Evolutionary conservation across 2,888 invertebrate genomes (phyloP).

Genomic region (Agriopis marginaria): DNA sequence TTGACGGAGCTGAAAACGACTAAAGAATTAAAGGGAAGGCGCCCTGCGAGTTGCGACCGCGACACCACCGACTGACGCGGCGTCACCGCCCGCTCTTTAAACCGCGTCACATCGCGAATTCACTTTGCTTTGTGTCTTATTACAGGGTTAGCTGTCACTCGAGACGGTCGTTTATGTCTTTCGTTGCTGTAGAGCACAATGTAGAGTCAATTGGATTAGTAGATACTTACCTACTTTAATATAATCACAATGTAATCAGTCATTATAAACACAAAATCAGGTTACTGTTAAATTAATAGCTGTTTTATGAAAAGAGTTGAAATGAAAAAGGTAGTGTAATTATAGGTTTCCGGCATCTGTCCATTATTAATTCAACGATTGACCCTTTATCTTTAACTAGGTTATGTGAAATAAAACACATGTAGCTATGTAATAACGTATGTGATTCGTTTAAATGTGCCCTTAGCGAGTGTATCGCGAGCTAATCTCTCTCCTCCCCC

Average conservation of each 20-base stretch:
- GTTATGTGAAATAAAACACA: slow-evolving; percentile 79
- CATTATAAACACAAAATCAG: background rate
- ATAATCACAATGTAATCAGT: background rate
- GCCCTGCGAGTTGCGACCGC: slow-evolving; percentile 32
- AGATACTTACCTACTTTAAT: background rate
- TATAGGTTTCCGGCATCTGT: slow-evolving; percentile 26
- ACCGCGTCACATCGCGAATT: slow-evolving; percentile 66
- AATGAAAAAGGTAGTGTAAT: slow-evolving; percentile 23
- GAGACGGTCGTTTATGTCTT: slow-evolving; percentile 57
- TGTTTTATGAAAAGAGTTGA: slow-evolving; percentile 11
- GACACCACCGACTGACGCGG: slow-evolving; percentile 49
- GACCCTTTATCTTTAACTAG: slow-evolving; percentile 74
- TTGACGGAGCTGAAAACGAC: slow-evolving; percentile 84
- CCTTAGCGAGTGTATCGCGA: slow-evolving; percentile 81
- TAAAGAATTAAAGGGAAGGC: slow-evolving; percentile 77
- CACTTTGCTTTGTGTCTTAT: slow-evolving; percentile 75
- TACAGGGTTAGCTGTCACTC: slow-evolving; percentile 74
- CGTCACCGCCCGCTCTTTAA: slow-evolving; percentile 54
- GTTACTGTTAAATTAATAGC: background rate
- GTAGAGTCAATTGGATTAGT: slow-evolving; percentile 18
- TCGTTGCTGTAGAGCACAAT: slow-evolving; percentile 51
- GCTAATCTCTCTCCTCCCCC: slow-evolving; percentile 69
- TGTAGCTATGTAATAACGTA: slow-evolving; percentile 75
- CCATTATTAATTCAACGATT: slow-evolving; percentile 66
- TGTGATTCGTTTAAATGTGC: slow-evolving; percentile 84